Evolutionary conservation across 1,140 invertebrate species (phyloP).

Genomic region (Zaprionus tsacasi): DNA sequence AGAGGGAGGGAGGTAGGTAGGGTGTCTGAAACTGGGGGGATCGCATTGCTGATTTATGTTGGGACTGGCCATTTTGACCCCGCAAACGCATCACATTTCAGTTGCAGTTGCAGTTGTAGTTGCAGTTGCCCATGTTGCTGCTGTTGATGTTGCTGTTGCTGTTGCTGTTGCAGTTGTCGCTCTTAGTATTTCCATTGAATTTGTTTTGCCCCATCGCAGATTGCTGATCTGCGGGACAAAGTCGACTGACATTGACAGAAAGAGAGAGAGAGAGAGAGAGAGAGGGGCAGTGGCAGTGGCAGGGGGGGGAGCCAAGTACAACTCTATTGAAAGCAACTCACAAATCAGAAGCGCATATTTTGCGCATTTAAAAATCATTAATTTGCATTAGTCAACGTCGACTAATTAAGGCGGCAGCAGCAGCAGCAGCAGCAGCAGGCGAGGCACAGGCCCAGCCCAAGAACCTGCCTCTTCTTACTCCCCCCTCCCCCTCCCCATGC

Average conservation of each 20-base stretch:
- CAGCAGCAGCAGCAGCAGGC: too few species aligned
- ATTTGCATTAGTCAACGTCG: constrained; percentile 61
- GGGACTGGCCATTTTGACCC: constrained; percentile 49
- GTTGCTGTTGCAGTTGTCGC: constrained; percentile 17
- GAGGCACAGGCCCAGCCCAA: background rate
- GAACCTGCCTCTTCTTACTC: background rate
- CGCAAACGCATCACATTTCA: constrained; percentile 56
- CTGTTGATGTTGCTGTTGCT: background rate
- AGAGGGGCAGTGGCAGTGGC: background rate
- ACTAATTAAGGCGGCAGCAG: constrained; percentile 60
- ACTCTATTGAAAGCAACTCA: constrained; percentile 56
- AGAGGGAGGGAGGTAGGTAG: background rate
- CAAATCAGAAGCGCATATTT: constrained; percentile 70
- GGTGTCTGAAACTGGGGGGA: background rate
- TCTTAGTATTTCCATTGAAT: constrained; percentile 43
- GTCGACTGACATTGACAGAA: constrained; percentile 52
- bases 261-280: background rate
- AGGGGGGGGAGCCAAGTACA: constrained; percentile 52
- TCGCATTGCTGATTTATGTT: constrained; percentile 62
- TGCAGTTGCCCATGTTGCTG: background rate
- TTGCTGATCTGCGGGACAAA: constrained; percentile 50
- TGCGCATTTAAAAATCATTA: constrained; percentile 78
- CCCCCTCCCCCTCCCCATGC: background rate
- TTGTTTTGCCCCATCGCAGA: constrained; percentile 42
- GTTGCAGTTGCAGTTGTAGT: constrained; percentile 9